Evolutionary conservation across 2,797 vertebrate genomes (phyloP), one percentile per base, ranked within the genome.

Genomic region (Alosa sapidissima): DNA sequence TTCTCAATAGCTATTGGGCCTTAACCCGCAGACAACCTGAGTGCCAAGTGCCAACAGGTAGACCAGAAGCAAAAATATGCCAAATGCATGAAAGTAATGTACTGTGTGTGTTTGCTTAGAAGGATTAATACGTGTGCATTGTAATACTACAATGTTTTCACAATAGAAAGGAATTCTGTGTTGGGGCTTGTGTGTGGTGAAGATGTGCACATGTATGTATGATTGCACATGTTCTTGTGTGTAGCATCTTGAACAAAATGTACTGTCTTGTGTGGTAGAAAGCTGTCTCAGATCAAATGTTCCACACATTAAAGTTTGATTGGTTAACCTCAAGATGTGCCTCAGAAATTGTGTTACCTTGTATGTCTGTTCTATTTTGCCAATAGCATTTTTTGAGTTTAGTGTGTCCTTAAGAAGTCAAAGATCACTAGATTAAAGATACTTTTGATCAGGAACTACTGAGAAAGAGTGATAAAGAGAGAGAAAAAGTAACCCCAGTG

Each of bases 321-420:
- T 55, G 54, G 16, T 16, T 13, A 54, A 54, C 16, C 13, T 55
- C 1, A 55, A 55, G 54, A 55, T 19, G 13, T 55, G 54, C 54
- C 54, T 55, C 16, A 16, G 54, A 19, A 14, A 55, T 16, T 19
- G 54, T 19, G 14, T 55, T 55, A 19, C 54, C 54, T 19, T 55
- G 19, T 28, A 19, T 58, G 55, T 5, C 16, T 3, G 8, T 65
- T 65, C 60, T 28, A 9, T 65, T 65, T 65, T 65, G 60, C 60
- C 60, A 2, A 10, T 21, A 65, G 60, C 60, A 28, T 28, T n/a
- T 28, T 65, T 28, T 65, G 2, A 65, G 60, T 65, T 65, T 28
- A 65, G 60, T 65, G 24, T 28, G 60, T 65, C n/a, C 60, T 65
- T 28, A 65, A 65, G n/a, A 65, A 65, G 60, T 65, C 60, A 65